A percentile compares a stretch with the other conserved stretches of the same genome.
Conservation (phyloP, 2,113 vertebrate species). For the Xiphias gladius region DNA sequence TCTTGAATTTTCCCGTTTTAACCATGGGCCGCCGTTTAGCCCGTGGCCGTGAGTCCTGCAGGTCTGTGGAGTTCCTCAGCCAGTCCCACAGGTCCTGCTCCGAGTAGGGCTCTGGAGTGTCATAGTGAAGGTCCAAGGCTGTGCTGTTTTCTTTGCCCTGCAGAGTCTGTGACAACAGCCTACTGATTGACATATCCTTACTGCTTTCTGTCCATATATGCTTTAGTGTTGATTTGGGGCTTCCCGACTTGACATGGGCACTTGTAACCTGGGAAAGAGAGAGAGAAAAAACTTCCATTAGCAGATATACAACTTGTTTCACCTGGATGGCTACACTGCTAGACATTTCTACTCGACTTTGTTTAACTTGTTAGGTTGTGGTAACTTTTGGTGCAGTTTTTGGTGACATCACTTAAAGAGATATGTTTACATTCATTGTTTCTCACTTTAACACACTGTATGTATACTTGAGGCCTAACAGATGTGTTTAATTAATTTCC, state of each 20-base stretch:
- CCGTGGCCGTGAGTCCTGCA: slow-evolving; percentile 93
- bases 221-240: slow-evolving; percentile 94
- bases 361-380: not conserved
- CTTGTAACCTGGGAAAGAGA: slow-evolving; percentile 87
- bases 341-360: not conserved
- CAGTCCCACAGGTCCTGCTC: slow-evolving; percentile 99
- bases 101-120: slow-evolving; percentile 97
- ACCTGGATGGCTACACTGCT: not conserved
- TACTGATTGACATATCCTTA: slow-evolving; percentile 98
- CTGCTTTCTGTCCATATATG: slow-evolving; percentile 98
- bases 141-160: slow-evolving; percentile 95
- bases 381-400: too few relatives aligned
- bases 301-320: not conserved
- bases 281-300: slow-evolving; percentile 49
- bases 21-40: slow-evolving; percentile 97
- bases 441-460: too few relatives aligned
- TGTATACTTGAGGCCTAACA: not conserved
- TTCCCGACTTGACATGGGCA: slow-evolving; percentile 93
- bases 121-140: slow-evolving; percentile 95
- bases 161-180: slow-evolving; percentile 98
- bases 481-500: not conserved
- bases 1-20: slow-evolving; percentile 99
- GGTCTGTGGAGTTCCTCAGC: slow-evolving; percentile 97
- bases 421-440: not conserved
- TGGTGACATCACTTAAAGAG: not conserved